A percentile compares a stretch with the other conserved stretches of the same genome.
Evolutionary conservation across 2,888 invertebrate species (phyloP).

Genomic region (Eupithecia subumbrata): DNA sequence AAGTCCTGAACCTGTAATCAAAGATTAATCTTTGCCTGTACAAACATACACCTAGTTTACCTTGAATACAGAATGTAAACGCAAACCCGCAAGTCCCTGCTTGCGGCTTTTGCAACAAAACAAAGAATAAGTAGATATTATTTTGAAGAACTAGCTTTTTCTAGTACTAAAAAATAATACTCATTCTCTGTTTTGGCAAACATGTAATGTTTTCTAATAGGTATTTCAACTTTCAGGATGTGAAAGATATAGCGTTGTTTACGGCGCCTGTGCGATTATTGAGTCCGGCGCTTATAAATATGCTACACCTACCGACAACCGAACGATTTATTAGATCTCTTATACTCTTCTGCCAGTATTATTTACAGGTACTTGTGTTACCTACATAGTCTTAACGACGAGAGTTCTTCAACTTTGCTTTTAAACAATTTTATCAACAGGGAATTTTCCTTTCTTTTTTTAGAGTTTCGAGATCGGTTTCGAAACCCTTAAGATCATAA

Average conservation of each 20-base stretch:
- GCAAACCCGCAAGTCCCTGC: too few species aligned
- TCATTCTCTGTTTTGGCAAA: neutral
- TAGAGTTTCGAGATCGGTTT: too few species aligned
- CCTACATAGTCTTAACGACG: neutral
- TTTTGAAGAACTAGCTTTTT: too few species aligned
- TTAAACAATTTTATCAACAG: neutral
- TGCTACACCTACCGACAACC: slow-evolving; percentile 83
- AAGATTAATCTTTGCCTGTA: too few species aligned
- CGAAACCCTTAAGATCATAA: too few species aligned
- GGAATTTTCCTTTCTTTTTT: neutral
- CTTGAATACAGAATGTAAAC: too few species aligned
- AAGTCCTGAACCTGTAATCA: neutral
- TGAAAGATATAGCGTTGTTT: slow-evolving; percentile 82
- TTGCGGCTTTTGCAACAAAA: too few species aligned
- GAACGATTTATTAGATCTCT: slow-evolving; percentile 86
- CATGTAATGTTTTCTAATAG: slow-evolving; percentile 18
- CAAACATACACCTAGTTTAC: neutral
- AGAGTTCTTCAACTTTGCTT: neutral
- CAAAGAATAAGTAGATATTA: too few species aligned
- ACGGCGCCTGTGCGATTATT: slow-evolving; percentile 80
- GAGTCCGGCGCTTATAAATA: slow-evolving; percentile 84
- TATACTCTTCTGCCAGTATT: slow-evolving; percentile 86
- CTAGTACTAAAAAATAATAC: too few species aligned
- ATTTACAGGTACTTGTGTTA: slow-evolving; percentile 77
- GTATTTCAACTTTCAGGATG: slow-evolving; percentile 62